Evolutionary conservation across 2,888 invertebrate genomes (phyloP).

Genomic region (Agrilus cyanescens): DNA sequence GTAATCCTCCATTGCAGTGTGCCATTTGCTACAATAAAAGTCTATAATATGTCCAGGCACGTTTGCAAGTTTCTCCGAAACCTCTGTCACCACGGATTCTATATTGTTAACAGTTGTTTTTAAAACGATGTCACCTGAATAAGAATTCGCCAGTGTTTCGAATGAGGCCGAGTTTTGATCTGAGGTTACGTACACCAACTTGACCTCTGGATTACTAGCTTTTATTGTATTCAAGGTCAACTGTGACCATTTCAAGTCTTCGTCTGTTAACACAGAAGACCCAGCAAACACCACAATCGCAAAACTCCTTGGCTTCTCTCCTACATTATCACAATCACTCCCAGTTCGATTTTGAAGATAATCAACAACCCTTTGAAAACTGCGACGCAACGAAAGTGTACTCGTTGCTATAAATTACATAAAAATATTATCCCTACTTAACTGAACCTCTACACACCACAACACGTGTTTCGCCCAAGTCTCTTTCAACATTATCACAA

Average conservation of each 20-base stretch:
- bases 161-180: constrained; percentile 33
- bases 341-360: constrained; percentile 38
- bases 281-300: constrained; percentile 44
- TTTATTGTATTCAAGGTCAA: constrained; percentile 38
- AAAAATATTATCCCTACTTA: no score
- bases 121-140: constrained; percentile 40
- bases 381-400: no score
- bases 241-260: constrained; percentile 35
- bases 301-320: constrained; percentile 37
- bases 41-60: constrained; percentile 28
- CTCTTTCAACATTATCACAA: no score
- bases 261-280: constrained; percentile 35
- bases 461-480: no score
- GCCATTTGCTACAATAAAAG: constrained; percentile 25
- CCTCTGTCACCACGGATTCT: constrained; percentile 20
- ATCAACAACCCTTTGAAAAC: constrained; percentile 38
- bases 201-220: constrained; percentile 40
- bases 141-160: constrained; percentile 38
- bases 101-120: constrained; percentile 25
- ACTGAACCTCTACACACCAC: no score
- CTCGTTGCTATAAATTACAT: no score
- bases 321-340: constrained; percentile 27
- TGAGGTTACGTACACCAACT: constrained; percentile 41
- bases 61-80: constrained; percentile 23
- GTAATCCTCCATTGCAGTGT: constrained; percentile 46